These are phyloP conservation scores for Mus pahari DNA, from an alignment of 2,113 vertebrate genomes.

Conservation along the genomic window DNA sequence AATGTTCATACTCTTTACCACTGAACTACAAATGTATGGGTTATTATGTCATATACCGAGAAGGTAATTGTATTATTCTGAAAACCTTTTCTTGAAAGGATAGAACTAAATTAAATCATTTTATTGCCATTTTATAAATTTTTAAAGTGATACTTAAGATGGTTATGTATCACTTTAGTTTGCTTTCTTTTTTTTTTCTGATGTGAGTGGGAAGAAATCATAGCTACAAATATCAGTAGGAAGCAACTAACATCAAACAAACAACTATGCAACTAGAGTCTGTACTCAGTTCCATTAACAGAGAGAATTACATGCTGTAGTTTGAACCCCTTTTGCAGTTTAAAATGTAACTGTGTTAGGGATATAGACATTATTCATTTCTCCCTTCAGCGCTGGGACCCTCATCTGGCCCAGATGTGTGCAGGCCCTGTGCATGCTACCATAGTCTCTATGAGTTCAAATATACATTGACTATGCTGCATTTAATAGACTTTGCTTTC, in stretches of 20 bases:
- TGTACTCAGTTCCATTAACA: background rate
- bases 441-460: background rate
- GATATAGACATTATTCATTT: rapidly evolving
- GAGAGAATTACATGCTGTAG: background rate
- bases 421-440: background rate
- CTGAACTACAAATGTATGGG: background rate
- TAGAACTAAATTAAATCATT: background rate
- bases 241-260: background rate
- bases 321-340: background rate
- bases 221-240: background rate
- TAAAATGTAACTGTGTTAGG: background rate
- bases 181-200: background rate
- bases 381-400: background rate
- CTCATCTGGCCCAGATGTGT: background rate
- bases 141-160: background rate
- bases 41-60: background rate
- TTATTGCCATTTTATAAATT: background rate
- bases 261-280: background rate
- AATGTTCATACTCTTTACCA: background rate
- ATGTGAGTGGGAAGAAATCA: background rate
- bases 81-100: background rate
- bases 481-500: background rate
- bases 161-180: background rate
- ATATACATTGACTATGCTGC: background rate
- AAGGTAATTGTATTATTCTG: background rate